These are phyloP conservation scores for Ophiothrix spiculata DNA, from an alignment of 35 echinoderm and acorn worm species.

Conservation along the genomic window DNA sequence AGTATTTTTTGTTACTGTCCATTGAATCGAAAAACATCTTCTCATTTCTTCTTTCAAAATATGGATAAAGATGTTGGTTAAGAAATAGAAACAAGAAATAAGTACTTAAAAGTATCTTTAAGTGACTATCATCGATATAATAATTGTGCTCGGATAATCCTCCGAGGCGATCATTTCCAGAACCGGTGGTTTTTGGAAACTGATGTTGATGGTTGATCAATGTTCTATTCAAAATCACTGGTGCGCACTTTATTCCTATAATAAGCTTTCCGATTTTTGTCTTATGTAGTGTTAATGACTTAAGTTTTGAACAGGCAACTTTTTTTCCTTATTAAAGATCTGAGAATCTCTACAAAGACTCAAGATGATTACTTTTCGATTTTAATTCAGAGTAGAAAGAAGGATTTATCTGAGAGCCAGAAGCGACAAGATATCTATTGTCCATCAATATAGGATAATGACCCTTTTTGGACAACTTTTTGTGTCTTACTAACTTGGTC, in stretches of 20 bases:
- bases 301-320: neutral
- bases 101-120: neutral
- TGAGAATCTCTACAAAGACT: neutral
- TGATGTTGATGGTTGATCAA: neutral
- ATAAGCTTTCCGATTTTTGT: neutral
- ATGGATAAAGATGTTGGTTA: neutral
- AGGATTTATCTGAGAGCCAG: neutral
- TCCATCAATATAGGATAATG: slow-evolving; percentile 3
- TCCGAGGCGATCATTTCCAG: neutral
- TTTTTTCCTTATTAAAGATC: neutral
- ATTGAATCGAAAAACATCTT: neutral
- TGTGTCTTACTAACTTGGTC: too few species aligned
- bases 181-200: neutral
- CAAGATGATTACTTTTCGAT: neutral
- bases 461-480: neutral
- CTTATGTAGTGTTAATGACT: neutral
- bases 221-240: neutral
- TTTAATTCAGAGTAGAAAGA: neutral
- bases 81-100: neutral
- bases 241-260: neutral
- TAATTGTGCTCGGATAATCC: neutral
- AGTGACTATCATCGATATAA: neutral
- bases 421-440: neutral
- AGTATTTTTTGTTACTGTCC: neutral
- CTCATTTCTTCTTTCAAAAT: neutral